Evolutionary conservation across 2,888 invertebrate species (phyloP).

Genomic region (Charanyca ferruginea): DNA sequence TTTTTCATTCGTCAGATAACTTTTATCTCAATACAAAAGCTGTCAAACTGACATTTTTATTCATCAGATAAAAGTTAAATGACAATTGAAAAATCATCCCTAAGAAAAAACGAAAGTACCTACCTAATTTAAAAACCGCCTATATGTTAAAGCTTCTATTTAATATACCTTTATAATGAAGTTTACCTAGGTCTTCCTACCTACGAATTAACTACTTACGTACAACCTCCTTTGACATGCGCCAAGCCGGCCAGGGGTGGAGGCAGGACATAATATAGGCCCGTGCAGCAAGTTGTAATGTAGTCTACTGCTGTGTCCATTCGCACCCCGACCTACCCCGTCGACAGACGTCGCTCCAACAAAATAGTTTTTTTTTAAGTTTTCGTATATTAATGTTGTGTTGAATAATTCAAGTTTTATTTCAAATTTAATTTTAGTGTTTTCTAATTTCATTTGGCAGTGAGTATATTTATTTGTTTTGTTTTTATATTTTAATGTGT

Average conservation of each 20-base stretch:
- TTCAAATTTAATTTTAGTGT: conserved; percentile 29
- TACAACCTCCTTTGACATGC: conserved; percentile 68
- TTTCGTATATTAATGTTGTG: conserved; percentile 26
- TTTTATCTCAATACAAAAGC: no score
- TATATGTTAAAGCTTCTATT: conserved; percentile 23
- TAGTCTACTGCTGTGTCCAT: conserved; percentile 75
- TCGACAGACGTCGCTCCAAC: conserved; percentile 71
- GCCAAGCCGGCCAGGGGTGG: conserved; percentile 76
- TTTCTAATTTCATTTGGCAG: conserved; percentile 42
- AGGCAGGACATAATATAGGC: conserved; percentile 69
- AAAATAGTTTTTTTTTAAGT: conserved; percentile 40
- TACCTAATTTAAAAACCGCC: conserved; percentile 20
- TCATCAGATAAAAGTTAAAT: no score
- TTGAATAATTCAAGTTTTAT: conserved; percentile 17
- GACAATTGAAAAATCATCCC: no score
- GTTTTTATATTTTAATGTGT: not conserved
- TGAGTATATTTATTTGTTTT: conserved; percentile 49
- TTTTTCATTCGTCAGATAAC: no score
- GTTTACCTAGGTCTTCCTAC: conserved; percentile 64
- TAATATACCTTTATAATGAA: conserved; percentile 44
- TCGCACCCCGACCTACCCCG: conserved; percentile 78
- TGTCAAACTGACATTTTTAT: no score
- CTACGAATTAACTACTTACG: conserved; percentile 54
- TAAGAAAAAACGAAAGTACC: no score
- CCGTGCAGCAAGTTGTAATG: conserved; percentile 70